Percentiles rank a stretch among this genome's conserved stretches.
Evolutionary conservation across 2,113 vertebrate species (phyloP).

Genomic region (Macroglossus sobrinus): DNA sequence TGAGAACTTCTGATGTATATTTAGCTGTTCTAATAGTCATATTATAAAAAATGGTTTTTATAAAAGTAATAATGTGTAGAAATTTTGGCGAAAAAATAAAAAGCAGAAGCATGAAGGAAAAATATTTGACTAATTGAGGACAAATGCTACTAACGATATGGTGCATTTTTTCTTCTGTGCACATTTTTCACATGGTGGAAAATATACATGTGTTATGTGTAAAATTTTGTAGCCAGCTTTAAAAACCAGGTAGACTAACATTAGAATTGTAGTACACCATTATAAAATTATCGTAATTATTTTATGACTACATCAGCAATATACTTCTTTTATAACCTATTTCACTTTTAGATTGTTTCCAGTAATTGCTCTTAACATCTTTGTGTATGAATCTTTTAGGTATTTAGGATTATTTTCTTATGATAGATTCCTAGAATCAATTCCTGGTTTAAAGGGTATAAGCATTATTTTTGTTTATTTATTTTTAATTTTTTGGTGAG

Average conservation of each 20-base stretch:
- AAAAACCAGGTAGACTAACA: not conserved
- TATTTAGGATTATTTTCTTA: not conserved
- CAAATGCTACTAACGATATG: not conserved
- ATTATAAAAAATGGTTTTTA: not conserved
- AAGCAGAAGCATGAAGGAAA: not conserved
- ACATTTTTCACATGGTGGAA: not conserved
- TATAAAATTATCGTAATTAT: not conserved
- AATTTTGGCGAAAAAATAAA: not conserved
- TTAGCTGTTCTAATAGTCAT: not conserved
- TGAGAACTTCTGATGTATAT: not conserved
- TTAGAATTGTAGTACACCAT: not conserved
- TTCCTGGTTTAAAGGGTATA: not conserved
- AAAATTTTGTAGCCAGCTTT: not conserved
- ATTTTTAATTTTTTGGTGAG: no score
- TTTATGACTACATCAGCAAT: not conserved
- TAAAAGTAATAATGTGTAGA: not conserved
- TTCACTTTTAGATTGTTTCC: not conserved
- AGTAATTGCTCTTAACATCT: not conserved
- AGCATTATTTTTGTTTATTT: not conserved
- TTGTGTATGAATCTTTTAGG: not conserved
- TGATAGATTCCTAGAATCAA: not conserved
- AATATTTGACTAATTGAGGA: not conserved
- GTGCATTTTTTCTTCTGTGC: not conserved
- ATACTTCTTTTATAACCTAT: not conserved
- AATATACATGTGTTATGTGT: not conserved